Conservation (phyloP, 2,888 invertebrate genomes). For the Zaprionus bogoriensis region DNA sequence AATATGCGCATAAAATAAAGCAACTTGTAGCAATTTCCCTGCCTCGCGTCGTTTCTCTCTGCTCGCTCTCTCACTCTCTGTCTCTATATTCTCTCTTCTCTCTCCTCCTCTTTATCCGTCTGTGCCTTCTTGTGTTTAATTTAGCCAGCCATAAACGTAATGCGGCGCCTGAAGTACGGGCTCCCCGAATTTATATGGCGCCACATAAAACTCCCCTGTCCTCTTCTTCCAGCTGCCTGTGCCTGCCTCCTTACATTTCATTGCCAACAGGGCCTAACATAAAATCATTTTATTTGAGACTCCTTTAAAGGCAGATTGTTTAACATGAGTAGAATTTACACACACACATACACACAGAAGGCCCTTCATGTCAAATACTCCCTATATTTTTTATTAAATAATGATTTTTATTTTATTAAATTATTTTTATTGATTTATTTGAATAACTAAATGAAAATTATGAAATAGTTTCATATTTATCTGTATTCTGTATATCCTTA, state of each 20-base stretch:
- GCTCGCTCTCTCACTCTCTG: background rate
- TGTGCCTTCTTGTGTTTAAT: conserved; percentile 69
- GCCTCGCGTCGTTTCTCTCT: background rate
- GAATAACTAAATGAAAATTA: no score
- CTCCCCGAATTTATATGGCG: conserved; percentile 70
- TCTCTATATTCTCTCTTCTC: no score
- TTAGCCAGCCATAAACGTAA: conserved; percentile 74
- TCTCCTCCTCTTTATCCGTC: background rate
- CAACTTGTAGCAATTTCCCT: conserved; percentile 72
- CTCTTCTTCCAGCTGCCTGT: background rate
- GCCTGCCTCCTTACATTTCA: conserved; percentile 44
- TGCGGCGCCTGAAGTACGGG: conserved; percentile 69
- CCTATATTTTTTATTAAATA: no score
- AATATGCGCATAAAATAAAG: conserved; percentile 77
- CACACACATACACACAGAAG: conserved; percentile 33
- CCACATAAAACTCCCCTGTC: conserved; percentile 59
- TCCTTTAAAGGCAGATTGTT: conserved; percentile 61
- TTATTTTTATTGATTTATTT: no score
- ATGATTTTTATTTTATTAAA: no score
- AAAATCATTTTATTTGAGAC: conserved; percentile 65
- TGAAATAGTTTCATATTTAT: no score
- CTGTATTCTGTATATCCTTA: no score
- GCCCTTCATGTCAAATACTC: no score
- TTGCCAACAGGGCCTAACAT: conserved; percentile 63
- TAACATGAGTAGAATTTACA: conserved; percentile 17